Evolutionary conservation across 2,888 invertebrate genomes (phyloP).

Genomic region (Coelogynopora nodosa): DNA sequence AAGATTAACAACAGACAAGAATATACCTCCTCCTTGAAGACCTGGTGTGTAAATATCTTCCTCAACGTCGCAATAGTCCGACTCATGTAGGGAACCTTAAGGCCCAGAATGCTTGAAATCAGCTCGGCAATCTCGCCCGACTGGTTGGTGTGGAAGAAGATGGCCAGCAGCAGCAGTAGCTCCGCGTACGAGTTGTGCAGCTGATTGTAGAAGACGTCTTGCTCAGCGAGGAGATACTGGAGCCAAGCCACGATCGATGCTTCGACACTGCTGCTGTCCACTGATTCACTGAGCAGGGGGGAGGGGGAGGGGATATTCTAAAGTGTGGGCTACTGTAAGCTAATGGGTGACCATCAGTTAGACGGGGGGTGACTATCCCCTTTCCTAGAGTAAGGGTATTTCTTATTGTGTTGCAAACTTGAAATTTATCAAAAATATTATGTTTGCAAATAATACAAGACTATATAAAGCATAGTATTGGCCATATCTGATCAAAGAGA

Average conservation of each 20-base stretch:
- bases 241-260: conserved; percentile 8
- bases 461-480: too few species aligned
- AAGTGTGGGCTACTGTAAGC: too few species aligned
- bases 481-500: too few species aligned
- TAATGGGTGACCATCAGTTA: too few species aligned
- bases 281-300: not conserved
- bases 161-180: conserved; percentile 88
- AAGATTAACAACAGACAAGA: too few species aligned
- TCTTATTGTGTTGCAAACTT: too few species aligned
- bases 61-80: conserved; percentile 32
- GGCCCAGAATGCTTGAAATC: conserved; percentile 85
- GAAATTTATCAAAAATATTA: too few species aligned
- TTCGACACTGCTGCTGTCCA: conserved; percentile 18
- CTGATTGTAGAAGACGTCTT: conserved; percentile 33
- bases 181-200: conserved; percentile 74
- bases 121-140: conserved; percentile 85
- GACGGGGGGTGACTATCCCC: too few species aligned
- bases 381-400: too few species aligned
- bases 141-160: conserved; percentile 93
- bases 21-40: conserved; percentile 86
- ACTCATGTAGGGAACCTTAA: conserved; percentile 67
- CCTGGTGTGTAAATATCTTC: conserved; percentile 83
- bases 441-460: too few species aligned
- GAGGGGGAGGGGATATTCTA: too few species aligned
- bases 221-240: conserved; percentile 31